phyloP scores from a whole-genome alignment of 2,888 invertebrate species.

The Dasysyrphus albostriatus region DNA sequence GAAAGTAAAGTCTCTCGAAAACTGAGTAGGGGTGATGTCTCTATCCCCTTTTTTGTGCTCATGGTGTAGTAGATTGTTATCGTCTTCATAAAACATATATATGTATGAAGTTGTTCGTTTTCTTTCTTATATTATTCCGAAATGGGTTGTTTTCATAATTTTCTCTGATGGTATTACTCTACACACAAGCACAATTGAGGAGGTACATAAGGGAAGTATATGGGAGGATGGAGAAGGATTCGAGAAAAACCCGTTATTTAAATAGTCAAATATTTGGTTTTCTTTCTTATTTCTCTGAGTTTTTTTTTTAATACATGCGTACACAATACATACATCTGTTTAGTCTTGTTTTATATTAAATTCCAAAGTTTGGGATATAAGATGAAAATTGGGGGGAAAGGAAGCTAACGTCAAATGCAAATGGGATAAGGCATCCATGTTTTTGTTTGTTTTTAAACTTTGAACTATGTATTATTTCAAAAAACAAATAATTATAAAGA shows the following conservation, averaged over 20 bases:
- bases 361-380: not conserved
- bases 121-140: conserved; percentile 48
- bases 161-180: conserved; percentile 33
- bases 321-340: not conserved
- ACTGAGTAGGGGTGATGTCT: not conserved
- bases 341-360: not conserved
- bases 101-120: conserved; percentile 7
- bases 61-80: conserved; percentile 56
- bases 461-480: too few species aligned
- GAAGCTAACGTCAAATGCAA: not conserved
- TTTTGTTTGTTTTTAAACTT: not conserved
- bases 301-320: not conserved
- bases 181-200: conserved; percentile 6
- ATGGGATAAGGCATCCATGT: not conserved
- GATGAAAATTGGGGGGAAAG: not conserved
- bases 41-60: conserved; percentile 3
- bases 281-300: conserved; percentile 52
- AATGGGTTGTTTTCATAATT: conserved; percentile 70
- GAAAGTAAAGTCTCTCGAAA: not conserved
- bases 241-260: conserved; percentile 47
- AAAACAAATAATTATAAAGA: not conserved
- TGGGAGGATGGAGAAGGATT: conserved; percentile 18
- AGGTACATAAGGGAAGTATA: conserved; percentile 13
- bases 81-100: conserved; percentile 6
- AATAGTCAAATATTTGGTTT: conserved; percentile 57